phyloP scores from a whole-genome alignment of 2,797 vertebrate species.

The Babyrousa celebensis region DNA sequence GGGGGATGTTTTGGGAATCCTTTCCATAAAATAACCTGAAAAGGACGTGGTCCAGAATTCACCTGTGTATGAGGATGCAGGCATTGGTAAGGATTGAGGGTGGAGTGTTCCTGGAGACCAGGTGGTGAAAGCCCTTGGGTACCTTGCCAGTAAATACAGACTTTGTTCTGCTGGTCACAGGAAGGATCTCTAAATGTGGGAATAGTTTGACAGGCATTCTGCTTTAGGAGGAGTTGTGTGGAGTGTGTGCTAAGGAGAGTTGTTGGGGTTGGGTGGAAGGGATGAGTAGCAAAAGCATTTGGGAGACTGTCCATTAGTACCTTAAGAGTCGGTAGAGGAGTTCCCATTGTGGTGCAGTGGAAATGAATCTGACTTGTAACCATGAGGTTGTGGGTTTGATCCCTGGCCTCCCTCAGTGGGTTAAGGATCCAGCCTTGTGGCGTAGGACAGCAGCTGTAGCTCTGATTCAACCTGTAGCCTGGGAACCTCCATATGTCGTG shows the following conservation, averaged over 20 bases:
- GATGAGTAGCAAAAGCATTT: not conserved
- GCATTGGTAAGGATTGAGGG: not conserved
- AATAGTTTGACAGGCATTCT: not conserved
- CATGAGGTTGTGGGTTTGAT: too few species aligned
- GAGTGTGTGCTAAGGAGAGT: not conserved
- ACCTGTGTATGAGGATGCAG: not conserved
- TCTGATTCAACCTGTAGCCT: too few species aligned
- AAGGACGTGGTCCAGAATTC: not conserved
- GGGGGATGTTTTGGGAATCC: not conserved
- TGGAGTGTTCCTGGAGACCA: not conserved
- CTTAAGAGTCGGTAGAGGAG: not conserved
- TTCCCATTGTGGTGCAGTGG: too few species aligned
- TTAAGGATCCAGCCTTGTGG: too few species aligned
- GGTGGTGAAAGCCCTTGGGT: not conserved
- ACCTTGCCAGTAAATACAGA: not conserved
- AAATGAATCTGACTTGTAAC: too few species aligned
- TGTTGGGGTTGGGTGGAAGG: not conserved
- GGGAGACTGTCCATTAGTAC: not conserved
- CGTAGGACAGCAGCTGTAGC: too few species aligned
- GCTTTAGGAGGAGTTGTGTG: not conserved
- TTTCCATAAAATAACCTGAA: not conserved
- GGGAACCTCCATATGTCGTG: too few species aligned
- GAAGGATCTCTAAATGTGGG: not conserved
- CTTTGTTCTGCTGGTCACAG: not conserved
- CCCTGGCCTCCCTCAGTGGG: too few species aligned